phyloP scores from a whole-genome alignment of 2,113 vertebrate species.

The Albula goreensis region DNA sequence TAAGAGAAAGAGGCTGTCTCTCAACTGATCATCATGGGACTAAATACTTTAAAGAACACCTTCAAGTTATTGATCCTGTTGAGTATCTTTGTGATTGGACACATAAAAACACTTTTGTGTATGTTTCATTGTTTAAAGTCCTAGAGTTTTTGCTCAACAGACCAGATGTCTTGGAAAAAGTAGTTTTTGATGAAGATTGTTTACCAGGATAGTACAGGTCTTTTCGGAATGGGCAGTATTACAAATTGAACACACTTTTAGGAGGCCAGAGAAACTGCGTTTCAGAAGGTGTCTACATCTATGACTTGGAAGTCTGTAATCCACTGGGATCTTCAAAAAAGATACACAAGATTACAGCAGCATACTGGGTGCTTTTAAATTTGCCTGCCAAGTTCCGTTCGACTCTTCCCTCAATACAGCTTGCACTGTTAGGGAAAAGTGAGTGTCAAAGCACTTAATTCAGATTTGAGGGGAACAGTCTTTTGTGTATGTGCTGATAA shows the following conservation, averaged over 20 bases:
- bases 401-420: conserved; percentile 5
- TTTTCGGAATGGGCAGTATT: background rate
- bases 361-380: conserved; percentile 31
- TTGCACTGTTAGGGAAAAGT: conserved; percentile 15
- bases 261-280: background rate
- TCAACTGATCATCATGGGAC: no score
- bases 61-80: no score
- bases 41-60: no score
- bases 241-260: conserved; percentile 10
- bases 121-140: no score
- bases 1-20: no score
- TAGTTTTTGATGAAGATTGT: no score
- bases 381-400: conserved; percentile 15
- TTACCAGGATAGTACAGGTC: background rate
- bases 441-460: background rate
- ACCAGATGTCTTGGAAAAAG: background rate
- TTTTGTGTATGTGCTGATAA: conserved; percentile 22
- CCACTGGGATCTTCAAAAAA: conserved; percentile 21
- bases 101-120: no score
- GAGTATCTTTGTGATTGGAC: no score
- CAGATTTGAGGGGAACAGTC: background rate
- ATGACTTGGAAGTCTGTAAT: conserved; percentile 15
- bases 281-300: background rate
- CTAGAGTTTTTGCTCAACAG: background rate
- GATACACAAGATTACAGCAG: conserved; percentile 25